Evolutionary conservation across 2,888 invertebrate species (phyloP), one percentile per base, ranked within the genome.

Genomic region (Latrodectus elegans): DNA sequence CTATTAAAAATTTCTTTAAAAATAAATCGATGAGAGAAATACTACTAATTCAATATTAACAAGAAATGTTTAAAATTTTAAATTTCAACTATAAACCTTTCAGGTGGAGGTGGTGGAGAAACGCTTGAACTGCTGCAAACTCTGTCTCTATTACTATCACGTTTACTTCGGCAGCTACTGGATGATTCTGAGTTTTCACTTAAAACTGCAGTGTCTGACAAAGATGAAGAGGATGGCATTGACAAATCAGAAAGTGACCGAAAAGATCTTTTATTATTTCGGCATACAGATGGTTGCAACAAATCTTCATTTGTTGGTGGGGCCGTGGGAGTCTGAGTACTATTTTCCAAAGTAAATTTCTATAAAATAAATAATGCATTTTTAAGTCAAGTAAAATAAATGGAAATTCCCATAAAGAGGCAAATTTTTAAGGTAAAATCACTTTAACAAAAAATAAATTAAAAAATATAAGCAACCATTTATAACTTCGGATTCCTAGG

Each of bases 231-330:
- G 10, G 87, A 82, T 67, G 90, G 89, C 52, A 93, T 93, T 53
- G 92, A 93, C 14, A 94, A 94, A 90, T 93, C 92, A 91, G 94
- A 93, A 89, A 94, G 94, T 52, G 88, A 88, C 55, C 76, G 74
- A 22, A 81, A 84, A 65, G 94, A 94, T 60, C 89, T 79, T 60
- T 89, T 90, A 55, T 89, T 90, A 17, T 83, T 80, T 22, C 51
- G 67, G 60, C 76, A 80, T 80, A 75, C 76, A 17, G 77, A 74
- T 17, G 76, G 53, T 49, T 81, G 81, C 15, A 88, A 68, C 8
- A 81, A 49, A 70, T 81, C 81, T 65, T 88, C 88, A 67, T 81
- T 76, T n/a, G 77, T 80, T 64, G 84, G 76, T 17, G 82, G 77
- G 52, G 80, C 84, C 51, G 80, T 68, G 38, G 88, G 84, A 38